Evolutionary conservation across 2,888 invertebrate genomes (phyloP).

Genomic region (Drosophila sordidula): DNA sequence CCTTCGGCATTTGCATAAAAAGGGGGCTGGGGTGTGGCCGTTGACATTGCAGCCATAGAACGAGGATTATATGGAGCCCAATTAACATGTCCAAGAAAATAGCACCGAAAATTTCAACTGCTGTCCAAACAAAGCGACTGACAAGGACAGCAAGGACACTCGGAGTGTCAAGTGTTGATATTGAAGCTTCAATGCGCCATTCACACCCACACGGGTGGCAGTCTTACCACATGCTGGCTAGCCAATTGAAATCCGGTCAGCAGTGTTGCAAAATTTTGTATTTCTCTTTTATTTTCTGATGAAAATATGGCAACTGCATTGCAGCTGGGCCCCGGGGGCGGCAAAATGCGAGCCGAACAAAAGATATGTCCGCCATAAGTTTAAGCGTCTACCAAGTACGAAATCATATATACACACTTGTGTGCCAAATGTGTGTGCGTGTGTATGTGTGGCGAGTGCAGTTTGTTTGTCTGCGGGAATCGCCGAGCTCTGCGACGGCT

Average conservation of each 20-base stretch:
- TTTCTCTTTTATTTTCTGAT: slow-evolving; percentile 7
- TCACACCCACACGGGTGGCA: slow-evolving; percentile 6
- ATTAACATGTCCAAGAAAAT: slow-evolving; percentile 47
- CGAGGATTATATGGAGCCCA: slow-evolving; percentile 21
- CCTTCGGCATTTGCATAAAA: slow-evolving; percentile 40
- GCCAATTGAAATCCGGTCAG: slow-evolving; percentile 48
- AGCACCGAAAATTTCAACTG: slow-evolving; percentile 26
- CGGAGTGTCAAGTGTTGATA: slow-evolving; percentile 66
- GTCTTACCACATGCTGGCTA: background rate
- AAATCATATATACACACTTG: slow-evolving; percentile 6
- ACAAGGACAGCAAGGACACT: slow-evolving; percentile 34
- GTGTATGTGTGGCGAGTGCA: slow-evolving; percentile 3
- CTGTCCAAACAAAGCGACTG: slow-evolving; percentile 18
- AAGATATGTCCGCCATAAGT: slow-evolving; percentile 47
- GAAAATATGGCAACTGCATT: slow-evolving; percentile 76
- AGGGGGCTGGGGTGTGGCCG: background rate
- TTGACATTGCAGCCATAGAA: slow-evolving; percentile 20
- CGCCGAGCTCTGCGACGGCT: slow-evolving; percentile 14
- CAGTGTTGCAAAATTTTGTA: slow-evolving; percentile 29
- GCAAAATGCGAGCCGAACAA: slow-evolving; percentile 36
- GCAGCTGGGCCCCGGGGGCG: slow-evolving; percentile 56
- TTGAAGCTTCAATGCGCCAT: slow-evolving; percentile 56
- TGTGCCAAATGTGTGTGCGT: background rate
- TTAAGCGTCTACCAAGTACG: slow-evolving; percentile 25
- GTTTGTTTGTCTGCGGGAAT: slow-evolving; percentile 24